phyloP scores from a whole-genome alignment of 2,888 invertebrate species.

The Drosophila trichaetosa region DNA sequence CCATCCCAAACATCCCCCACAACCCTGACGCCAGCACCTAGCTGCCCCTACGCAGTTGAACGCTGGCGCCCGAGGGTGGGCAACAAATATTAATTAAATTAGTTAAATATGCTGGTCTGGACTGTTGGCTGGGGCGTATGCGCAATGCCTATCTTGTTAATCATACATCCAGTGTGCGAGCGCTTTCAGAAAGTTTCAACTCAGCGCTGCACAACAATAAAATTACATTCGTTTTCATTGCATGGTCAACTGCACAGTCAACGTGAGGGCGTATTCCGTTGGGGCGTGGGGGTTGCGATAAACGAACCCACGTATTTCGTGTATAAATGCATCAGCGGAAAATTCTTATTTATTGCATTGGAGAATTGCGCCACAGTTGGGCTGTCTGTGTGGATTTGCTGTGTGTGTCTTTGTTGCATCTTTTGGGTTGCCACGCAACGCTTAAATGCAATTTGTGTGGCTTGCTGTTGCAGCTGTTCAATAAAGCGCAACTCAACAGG shows the following conservation, averaged over 20 bases:
- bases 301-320: slow-evolving; percentile 17
- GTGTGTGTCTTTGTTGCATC: neutral
- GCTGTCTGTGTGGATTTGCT: neutral
- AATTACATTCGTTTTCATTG: slow-evolving; percentile 27
- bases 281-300: neutral
- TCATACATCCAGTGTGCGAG: slow-evolving; percentile 42
- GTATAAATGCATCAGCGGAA: slow-evolving; percentile 55
- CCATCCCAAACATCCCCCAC: neutral
- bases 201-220: slow-evolving; percentile 15
- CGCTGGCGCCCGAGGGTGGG: slow-evolving; percentile 24
- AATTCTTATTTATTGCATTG: slow-evolving; percentile 70
- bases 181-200: slow-evolving; percentile 11
- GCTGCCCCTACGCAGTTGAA: slow-evolving; percentile 6
- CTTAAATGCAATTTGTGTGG: slow-evolving; percentile 41
- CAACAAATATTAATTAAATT: slow-evolving; percentile 61
- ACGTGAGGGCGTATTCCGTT: neutral
- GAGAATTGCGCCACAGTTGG: slow-evolving; percentile 44
- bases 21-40: neutral
- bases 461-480: slow-evolving; percentile 16
- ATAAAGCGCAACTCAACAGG: slow-evolving; percentile 22
- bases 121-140: slow-evolving; percentile 20
- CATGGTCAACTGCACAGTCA: slow-evolving; percentile 11
- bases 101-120: slow-evolving; percentile 54
- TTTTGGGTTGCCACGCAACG: neutral
- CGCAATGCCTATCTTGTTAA: slow-evolving; percentile 37